phyloP scores from a whole-genome alignment of 2,113 vertebrate genomes.

The Entelurus aequoreus region DNA sequence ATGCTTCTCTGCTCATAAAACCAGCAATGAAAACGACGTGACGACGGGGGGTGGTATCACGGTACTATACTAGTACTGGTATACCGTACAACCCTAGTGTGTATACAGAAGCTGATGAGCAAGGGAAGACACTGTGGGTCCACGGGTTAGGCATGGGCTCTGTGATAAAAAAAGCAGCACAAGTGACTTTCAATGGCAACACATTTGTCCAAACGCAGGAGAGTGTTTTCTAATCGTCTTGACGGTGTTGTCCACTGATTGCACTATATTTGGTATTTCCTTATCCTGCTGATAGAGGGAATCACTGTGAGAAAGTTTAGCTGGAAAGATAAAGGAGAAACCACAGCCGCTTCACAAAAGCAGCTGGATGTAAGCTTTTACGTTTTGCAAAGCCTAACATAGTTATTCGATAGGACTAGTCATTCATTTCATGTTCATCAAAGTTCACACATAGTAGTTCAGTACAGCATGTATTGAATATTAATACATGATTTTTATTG shows the following conservation, averaged over 20 bases:
- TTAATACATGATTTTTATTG: too few relatives aligned
- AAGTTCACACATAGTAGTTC: too few relatives aligned
- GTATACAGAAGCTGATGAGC: slow-evolving; percentile 10
- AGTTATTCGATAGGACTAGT: not conserved
- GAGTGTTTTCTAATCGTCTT: slow-evolving; percentile 21
- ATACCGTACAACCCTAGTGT: too few relatives aligned
- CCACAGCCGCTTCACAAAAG: slow-evolving; percentile 20
- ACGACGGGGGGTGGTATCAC: too few relatives aligned
- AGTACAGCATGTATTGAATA: not conserved
- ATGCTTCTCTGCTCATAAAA: too few relatives aligned
- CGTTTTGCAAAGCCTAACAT: not conserved
- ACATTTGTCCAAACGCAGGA: slow-evolving; percentile 13
- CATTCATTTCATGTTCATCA: not conserved
- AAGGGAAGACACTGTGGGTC: slow-evolving; percentile 1
- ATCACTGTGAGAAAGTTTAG: slow-evolving; percentile 42
- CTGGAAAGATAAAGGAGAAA: slow-evolving; percentile 35
- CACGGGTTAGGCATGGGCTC: slow-evolving; percentile 20
- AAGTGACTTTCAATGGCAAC: slow-evolving; percentile 24
- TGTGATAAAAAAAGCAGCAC: slow-evolving; percentile 22
- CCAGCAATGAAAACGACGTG: too few relatives aligned
- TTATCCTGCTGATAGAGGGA: slow-evolving; percentile 46
- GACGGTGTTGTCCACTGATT: slow-evolving; percentile 22
- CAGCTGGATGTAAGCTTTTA: slow-evolving; percentile 32
- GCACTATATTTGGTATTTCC: slow-evolving; percentile 34
- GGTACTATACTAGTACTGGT: too few relatives aligned